phyloP scores from a whole-genome alignment of 2,888 invertebrate species.

The Netelia melanura region DNA sequence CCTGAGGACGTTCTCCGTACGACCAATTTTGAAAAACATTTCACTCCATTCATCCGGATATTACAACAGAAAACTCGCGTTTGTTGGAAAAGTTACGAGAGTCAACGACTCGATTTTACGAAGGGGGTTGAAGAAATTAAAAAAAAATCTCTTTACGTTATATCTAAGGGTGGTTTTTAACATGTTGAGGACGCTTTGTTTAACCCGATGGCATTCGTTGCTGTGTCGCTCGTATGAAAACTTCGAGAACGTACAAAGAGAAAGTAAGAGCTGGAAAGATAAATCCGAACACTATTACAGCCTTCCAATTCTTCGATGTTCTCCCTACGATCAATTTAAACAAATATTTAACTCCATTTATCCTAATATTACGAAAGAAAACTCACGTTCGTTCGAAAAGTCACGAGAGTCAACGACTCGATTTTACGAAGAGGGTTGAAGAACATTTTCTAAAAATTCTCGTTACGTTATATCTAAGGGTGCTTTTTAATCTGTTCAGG shows the following conservation, averaged over 20 bases:
- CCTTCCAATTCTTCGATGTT: not conserved
- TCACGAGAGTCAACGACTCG: not conserved
- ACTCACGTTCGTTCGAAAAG: not conserved
- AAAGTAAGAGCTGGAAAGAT: too few relatives aligned
- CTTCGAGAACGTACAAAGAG: too few relatives aligned
- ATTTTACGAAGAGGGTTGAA: not conserved
- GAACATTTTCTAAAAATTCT: not conserved
- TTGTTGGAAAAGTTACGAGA: not conserved
- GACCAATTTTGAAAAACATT: constrained; percentile 38
- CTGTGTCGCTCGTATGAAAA: not conserved
- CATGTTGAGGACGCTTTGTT: not conserved
- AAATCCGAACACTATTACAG: too few relatives aligned
- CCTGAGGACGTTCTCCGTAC: constrained; percentile 4
- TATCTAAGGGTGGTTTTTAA: not conserved
- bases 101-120: not conserved
- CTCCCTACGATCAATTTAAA: constrained; percentile 27
- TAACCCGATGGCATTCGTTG: not conserved
- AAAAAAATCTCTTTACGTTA: not conserved
- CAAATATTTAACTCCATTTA: constrained; percentile 19
- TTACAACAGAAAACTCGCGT: constrained; percentile 18
- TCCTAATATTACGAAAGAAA: constrained; percentile 36
- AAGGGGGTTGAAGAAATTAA: not conserved
- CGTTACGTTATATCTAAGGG: not conserved
- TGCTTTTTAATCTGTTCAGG: not conserved
- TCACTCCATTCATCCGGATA: constrained; percentile 28